Conservation (phyloP, 1,140 invertebrate species). For the Lepidurus apus region DNA sequence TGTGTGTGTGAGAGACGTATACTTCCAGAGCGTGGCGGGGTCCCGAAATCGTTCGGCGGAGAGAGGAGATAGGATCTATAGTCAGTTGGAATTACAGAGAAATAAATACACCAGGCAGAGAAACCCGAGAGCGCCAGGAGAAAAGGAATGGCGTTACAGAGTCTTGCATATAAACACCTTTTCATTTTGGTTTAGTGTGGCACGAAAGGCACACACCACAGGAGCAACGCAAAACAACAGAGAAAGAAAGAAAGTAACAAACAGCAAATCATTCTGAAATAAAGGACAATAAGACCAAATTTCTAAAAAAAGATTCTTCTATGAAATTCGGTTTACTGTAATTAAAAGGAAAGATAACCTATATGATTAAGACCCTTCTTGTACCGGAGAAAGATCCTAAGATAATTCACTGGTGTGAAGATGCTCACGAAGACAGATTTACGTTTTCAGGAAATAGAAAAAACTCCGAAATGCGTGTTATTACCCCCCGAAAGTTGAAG, state of each 20-base stretch:
- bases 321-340: too few relatives aligned
- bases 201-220: not conserved
- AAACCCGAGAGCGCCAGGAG: not conserved
- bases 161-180: conserved; percentile 5
- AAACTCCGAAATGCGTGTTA: too few relatives aligned
- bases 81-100: conserved; percentile 11
- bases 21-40: not conserved
- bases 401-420: too few relatives aligned
- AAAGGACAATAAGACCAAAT: too few relatives aligned
- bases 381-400: too few relatives aligned
- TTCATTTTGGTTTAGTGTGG: not conserved
- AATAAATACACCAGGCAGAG: not conserved
- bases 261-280: too few relatives aligned
- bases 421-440: too few relatives aligned
- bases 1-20: conserved; percentile 13
- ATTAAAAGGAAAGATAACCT: too few relatives aligned
- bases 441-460: too few relatives aligned
- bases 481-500: too few relatives aligned
- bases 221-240: not conserved
- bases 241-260: not conserved
- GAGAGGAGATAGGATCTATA: not conserved
- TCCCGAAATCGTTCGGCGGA: not conserved
- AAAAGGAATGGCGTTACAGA: not conserved
- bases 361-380: too few relatives aligned
- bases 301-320: too few relatives aligned